Base-by-base conservation (phyloP, 2,888 invertebrate species). In the Halictus quadricinctus region DNA sequence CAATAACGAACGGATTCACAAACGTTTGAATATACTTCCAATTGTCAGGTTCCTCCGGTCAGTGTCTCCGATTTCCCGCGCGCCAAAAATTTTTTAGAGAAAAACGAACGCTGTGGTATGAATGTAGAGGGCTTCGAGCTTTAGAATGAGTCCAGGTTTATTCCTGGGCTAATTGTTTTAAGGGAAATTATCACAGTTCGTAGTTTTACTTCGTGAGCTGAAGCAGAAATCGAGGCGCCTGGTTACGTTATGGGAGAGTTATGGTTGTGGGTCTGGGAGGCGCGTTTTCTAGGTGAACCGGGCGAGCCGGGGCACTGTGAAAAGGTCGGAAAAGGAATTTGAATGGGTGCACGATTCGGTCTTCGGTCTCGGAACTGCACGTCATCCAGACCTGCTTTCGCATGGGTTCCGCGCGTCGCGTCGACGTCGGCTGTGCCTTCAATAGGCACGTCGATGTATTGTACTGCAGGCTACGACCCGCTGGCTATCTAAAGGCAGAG, bases 401-500 rank as follows among this genome's bases (percentile, higher is more conserved):
- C 87, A 86, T 88, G 88, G 84, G 82, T 88, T 87, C 87, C 91
- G 87, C 88, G 90, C 86, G 76, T 77, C 83, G 80, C 80, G 69
- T 41, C 41, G 36, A 36, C 36, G 41, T 18, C 66, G 12, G 73
- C 13, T 25, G 13, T 87, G 81, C 87, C 91, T 90, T 92, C 88
- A 89, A 91, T 91, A 92, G 90, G 84, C 91, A 92, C 81, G 87
- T 81, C 88, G 83, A 84, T 83, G 88, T 83, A 83, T 66, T 66
- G 36, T 83, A 41, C 69, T 86, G 86, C 88, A 88, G 88, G 89
- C 87, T 88, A 88, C 90, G 92, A 92, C 91, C 92, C 90, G 92
- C 86, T 92, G 92, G 50, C 93, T 92, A 92, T 93, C 92, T 91
- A 91, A 76, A 92, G 92, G 70, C 89, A 92, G 25, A 58, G 72